Evolutionary conservation across 2,888 invertebrate species (phyloP).

Genomic region (Temnothorax rugatulus): DNA sequence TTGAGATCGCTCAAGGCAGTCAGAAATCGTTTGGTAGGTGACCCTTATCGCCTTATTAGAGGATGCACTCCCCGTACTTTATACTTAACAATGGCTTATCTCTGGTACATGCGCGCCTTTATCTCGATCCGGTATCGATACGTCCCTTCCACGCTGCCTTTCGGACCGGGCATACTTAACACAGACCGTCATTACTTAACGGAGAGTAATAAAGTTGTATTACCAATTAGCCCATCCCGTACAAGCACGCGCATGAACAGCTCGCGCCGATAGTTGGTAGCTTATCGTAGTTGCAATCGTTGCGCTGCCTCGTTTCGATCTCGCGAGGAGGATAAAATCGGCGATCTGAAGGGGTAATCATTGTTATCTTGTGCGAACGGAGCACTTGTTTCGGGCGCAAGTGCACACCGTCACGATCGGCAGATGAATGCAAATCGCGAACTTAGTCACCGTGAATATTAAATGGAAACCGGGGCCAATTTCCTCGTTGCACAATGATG

Average conservation of each 20-base stretch:
- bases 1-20: constrained; percentile 60
- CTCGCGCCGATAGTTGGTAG: constrained; percentile 61
- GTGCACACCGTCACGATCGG: constrained; percentile 21
- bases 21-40: constrained; percentile 77
- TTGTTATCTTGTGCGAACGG: constrained; percentile 59
- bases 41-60: constrained; percentile 84
- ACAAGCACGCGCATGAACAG: constrained; percentile 66
- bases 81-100: constrained; percentile 74
- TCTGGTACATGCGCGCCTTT: constrained; percentile 64
- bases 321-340: constrained; percentile 68
- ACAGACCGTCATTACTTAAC: constrained; percentile 81
- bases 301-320: constrained; percentile 68
- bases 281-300: constrained; percentile 69
- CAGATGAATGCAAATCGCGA: constrained; percentile 50
- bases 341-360: constrained; percentile 68
- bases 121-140: constrained; percentile 76
- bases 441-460: constrained; percentile 51
- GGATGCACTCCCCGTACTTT: constrained; percentile 78
- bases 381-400: constrained; percentile 35
- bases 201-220: constrained; percentile 83
- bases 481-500: constrained; percentile 45
- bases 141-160: constrained; percentile 80
- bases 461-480: constrained; percentile 33
- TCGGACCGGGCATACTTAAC: constrained; percentile 77
- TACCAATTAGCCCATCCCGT: constrained; percentile 79